Base-by-base conservation (phyloP, 2,888 invertebrate species). In the Melanostoma mellinum region DNA sequence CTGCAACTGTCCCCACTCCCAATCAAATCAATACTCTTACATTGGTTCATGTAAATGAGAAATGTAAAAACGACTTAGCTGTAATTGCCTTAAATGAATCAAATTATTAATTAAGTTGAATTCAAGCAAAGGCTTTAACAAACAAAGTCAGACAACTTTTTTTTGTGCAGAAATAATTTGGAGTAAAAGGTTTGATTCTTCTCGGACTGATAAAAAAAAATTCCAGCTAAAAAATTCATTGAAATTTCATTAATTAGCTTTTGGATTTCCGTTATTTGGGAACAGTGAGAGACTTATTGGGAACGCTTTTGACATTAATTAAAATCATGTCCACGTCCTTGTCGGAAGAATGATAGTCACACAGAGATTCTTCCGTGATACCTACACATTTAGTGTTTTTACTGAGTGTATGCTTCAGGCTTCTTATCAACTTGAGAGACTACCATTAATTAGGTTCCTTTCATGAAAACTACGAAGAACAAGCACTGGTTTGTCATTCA, bases 221-320 rank as follows among this genome's bases (percentile, higher is more conserved):
- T 20, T 20, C 20, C 20, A 20, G 20, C 20, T 20, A 20, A 20
- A 20, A 20, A 20, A 20, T 20, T 20, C 65, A 81, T 80, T 80
- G 60, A 80, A 80, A 76, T 55, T 42, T 60, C 72, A 72, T 76
- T 72, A 81, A 81, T 77, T 81, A 72, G 61, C 81, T 81, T 71
- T 76, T 33, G 60, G 40, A 55, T 55, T 55, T 60, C 53, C 48
- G 40, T 9, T 42, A 38, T 30, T 33, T 38, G 6, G 20, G 46
- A 30, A 3, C 48, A 75, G 69, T 65, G 69, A 60, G 55, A 46
- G 30, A 61, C 72, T 72, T 61, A 56, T 61, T 67, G 38, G 61
- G 42, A 72, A 67, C 71, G 48, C n/a, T 76, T 65, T 72, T 81
- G 67, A 81, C 67, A 67, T 76, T 81, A 76, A 81, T 81, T 81